A percentile compares a stretch with the other conserved stretches of the same genome.
These are phyloP conservation scores for Alosa sapidissima DNA, from an alignment of 2,797 vertebrate species.

Conservation along the genomic window DNA sequence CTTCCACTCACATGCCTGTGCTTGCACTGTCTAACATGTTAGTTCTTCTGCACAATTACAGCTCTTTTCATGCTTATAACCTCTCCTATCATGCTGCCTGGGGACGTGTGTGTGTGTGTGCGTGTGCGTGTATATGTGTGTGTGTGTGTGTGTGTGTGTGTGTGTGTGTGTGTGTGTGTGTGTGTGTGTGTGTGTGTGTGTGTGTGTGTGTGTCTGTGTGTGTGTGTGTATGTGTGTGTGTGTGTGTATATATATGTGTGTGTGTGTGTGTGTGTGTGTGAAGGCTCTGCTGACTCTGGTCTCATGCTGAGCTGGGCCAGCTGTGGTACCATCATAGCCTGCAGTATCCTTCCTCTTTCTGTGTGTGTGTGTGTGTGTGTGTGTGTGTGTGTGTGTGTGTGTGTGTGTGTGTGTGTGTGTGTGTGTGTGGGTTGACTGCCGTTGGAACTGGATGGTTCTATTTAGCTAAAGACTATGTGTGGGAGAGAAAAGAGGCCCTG, in stretches of 20 bases:
- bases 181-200: background rate
- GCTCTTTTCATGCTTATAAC: background rate
- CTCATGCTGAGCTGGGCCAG: background rate
- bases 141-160: too few relatives aligned
- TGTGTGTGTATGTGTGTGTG: too few relatives aligned
- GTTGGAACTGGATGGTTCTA: background rate
- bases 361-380: background rate
- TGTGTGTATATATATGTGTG: too few relatives aligned
- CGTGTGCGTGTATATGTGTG: too few relatives aligned
- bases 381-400: background rate
- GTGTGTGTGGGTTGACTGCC: background rate
- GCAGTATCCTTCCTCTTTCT: background rate
- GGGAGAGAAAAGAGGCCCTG: background rate
- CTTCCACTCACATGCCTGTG: background rate
- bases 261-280: background rate
- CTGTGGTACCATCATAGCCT: background rate
- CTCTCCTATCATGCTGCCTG: background rate
- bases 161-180: too few relatives aligned
- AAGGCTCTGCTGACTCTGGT: background rate
- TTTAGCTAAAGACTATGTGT: background rate
- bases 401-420: background rate
- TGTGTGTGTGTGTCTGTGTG: too few relatives aligned
- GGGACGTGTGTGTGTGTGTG: too few relatives aligned
- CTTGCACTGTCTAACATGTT: background rate
- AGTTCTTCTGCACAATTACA: background rate